Evolutionary conservation across 2,888 invertebrate genomes (phyloP).

Genomic region (Allophyes oxyacanthae): DNA sequence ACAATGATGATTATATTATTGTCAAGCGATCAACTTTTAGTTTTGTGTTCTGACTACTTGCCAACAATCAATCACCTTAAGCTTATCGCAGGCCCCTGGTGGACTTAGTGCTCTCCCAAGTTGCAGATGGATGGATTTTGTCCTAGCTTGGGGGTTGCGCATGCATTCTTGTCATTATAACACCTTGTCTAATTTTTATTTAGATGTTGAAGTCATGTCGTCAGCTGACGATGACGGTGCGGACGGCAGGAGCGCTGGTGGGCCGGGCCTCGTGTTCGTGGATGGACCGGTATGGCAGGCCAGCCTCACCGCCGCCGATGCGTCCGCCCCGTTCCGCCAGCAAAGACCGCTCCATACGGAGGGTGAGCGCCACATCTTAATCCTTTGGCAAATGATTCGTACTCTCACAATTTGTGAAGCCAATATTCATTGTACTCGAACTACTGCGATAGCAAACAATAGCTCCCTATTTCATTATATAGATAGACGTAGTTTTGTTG

Average conservation of each 20-base stretch:
- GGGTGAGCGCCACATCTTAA: slow-evolving; percentile 80
- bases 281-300: slow-evolving; percentile 97
- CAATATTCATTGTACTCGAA: background rate
- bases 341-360: slow-evolving; percentile 91
- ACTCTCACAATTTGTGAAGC: no score
- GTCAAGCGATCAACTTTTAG: no score
- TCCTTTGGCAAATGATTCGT: no score
- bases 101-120: no score
- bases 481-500: slow-evolving; percentile 7
- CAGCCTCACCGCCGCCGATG: slow-evolving; percentile 93
- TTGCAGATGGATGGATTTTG: no score
- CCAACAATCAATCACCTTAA: no score
- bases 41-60: no score
- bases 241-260: slow-evolving; percentile 94
- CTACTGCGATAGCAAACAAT: background rate
- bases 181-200: slow-evolving; percentile 14
- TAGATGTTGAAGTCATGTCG: slow-evolving; percentile 97
- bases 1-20: no score
- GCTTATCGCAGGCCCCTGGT: no score
- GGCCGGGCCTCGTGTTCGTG: slow-evolving; percentile 96
- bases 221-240: slow-evolving; percentile 96
- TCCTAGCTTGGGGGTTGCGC: no score
- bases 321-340: slow-evolving; percentile 85
- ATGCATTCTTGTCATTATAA: no score
- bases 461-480: no score